Evolutionary conservation across 2,888 invertebrate species (phyloP), one percentile per base, ranked within the genome.

Genomic region (Sericinus montela): DNA sequence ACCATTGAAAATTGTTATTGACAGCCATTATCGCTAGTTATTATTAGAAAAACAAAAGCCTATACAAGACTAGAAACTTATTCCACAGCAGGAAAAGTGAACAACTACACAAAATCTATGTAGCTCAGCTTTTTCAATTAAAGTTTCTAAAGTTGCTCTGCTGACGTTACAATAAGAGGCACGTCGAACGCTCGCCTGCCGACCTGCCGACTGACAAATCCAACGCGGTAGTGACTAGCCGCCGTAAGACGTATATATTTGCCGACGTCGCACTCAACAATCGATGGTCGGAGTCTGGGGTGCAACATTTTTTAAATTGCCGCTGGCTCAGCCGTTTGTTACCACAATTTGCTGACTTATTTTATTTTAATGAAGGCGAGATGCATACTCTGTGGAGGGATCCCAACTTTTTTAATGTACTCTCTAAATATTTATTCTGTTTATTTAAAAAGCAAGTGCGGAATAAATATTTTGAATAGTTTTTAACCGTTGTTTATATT

Each of bases 191-290:
- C 39, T 48, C 37, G 40, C 52, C 38, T 9, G 45, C 54, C 35
- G 52, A 68, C 63, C 68, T 69, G 71, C 75, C 73, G 73, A 71
- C 80, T 78, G 80, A 83, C 83, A 84, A 85, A 84, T 84, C 81
- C 83, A 66, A 72, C 63, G 73, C 74, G 75, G 74, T 73, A 75
- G 73, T 68, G 81, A 82, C 78, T 80, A 72, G 80, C 78, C 81
- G 75, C 75, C 67, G 72, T 72, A 75, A 80, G 79, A 82, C 79
- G 77, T 80, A 77, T 80, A 43, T 32, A 81, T 81, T 81, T 85
- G 83, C 83, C 75, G 83, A 82, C 80, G 72, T 61, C 76, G 39
- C 46, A 28, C 38, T 35, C 40, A 28, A 19, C 50, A 41, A 42
- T 45, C 41, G 50, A 45, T 42, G 32, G 46, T 6, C 28, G 35